phyloP scores from a whole-genome alignment of 1,140 invertebrate genomes.

The Drosophila arawakana region DNA sequence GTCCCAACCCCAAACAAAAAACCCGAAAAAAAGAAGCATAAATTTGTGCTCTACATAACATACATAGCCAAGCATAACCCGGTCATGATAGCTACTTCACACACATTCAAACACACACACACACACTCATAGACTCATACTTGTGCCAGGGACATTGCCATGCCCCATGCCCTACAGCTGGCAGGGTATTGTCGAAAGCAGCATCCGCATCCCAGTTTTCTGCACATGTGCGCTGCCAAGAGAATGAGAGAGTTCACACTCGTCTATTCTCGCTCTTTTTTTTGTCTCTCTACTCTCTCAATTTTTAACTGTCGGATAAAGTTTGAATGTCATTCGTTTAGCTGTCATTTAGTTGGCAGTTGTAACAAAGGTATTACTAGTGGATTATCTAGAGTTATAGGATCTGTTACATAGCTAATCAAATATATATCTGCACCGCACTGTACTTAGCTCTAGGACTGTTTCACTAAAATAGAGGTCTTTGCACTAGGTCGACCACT shows the following conservation, averaged over 20 bases:
- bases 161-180: slow-evolving; percentile 29
- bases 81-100: slow-evolving; percentile 47
- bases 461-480: slow-evolving; percentile 53
- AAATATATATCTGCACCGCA: slow-evolving; percentile 4
- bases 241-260: slow-evolving; percentile 1
- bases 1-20: slow-evolving; percentile 14
- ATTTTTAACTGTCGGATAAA: slow-evolving; percentile 35
- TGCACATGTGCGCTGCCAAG: slow-evolving; percentile 30
- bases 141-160: slow-evolving; percentile 28
- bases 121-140: slow-evolving; percentile 16
- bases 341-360: slow-evolving; percentile 33
- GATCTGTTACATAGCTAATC: slow-evolving; percentile 5
- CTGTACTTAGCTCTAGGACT: slow-evolving; percentile 64
- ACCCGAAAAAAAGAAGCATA: slow-evolving; percentile 11
- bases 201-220: slow-evolving; percentile 37
- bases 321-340: slow-evolving; percentile 16
- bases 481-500: slow-evolving; percentile 62
- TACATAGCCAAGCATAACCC: slow-evolving; percentile 47
- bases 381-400: slow-evolving; percentile 20
- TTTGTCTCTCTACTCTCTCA: slow-evolving; percentile 1
- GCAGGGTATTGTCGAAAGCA: slow-evolving; percentile 17
- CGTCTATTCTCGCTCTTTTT: slow-evolving; percentile 9
- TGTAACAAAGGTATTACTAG: slow-evolving; percentile 2
- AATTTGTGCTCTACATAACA: slow-evolving; percentile 45
- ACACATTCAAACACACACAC: slow-evolving; percentile 24